Evolutionary conservation across 2,888 invertebrate genomes (phyloP), one percentile per base, ranked within the genome.

Genomic region (Acronicta aceris): DNA sequence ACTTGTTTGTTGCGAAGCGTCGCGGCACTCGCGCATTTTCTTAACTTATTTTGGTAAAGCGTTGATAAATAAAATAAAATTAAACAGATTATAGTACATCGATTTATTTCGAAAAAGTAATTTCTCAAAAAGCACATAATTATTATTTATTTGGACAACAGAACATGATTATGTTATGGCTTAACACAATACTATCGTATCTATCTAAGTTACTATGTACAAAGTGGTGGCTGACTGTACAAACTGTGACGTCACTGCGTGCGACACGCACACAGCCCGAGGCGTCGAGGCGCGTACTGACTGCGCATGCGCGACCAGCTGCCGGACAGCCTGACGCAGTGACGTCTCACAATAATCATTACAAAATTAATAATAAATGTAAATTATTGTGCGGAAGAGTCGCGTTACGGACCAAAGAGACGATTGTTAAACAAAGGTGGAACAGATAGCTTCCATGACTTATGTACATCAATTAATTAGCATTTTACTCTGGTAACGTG

Each of bases 91-190:
- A 16, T 56, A 85, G 80, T 90, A 85, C 89, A 91, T 88, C 81
- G 83, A 89, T 91, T 91, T 91, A 90, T 87, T 90, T 82, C 71
- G 80, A 81, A 71, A 85, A 86, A 82, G 71, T 79, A 79, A 76
- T 85, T 86, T 78, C 74, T 87, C 86, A 85, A 89, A 88, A 88
- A 89, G 83, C 89, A 83, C 81, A 81, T 80, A 70, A 65, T 78
- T 12, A 36, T 36, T 36, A 81, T 74, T 71, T 78, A 68, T 71
- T 79, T 71, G 79, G 78, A 84, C 76, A 81, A 84, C 79, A 81
- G 76, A 81, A 83, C 82, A 81, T 80, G 85, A 82, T 82, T 75
- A 79, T 73, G 70, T 81, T 76, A 74, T 59, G 71, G 73, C 80
- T 83, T 79, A 82, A 78, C 74, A 79, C 75, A 81, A 72, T 65